Percentiles rank a stretch among this genome's conserved stretches.
phyloP scores from a whole-genome alignment of 2,113 vertebrate species.

The Chelonoidis abingdonii region DNA sequence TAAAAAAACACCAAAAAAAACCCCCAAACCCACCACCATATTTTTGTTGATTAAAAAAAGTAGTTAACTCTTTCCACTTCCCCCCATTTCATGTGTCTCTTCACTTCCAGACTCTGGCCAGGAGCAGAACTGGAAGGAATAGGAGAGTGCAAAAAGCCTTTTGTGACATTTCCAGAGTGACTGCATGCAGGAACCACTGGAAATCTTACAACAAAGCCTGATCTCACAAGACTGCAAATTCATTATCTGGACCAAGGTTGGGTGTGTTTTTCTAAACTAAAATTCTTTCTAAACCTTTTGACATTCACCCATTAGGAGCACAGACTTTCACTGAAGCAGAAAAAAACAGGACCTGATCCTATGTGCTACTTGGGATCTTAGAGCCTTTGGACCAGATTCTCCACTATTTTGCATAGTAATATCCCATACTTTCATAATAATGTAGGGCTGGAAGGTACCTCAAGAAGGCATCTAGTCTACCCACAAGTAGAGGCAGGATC shows the following conservation, averaged over 20 bases:
- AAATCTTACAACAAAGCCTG: background rate
- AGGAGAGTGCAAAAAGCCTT: background rate
- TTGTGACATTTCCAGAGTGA: background rate
- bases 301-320: background rate
- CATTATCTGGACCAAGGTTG: background rate
- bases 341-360: accelerated
- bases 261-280: background rate
- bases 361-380: background rate
- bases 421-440: background rate
- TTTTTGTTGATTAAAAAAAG: background rate
- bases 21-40: accelerated
- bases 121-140: background rate
- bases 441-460: background rate
- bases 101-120: background rate
- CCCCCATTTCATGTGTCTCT: background rate
- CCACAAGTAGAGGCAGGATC: background rate
- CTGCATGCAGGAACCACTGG: background rate
- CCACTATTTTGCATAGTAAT: background rate
- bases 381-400: background rate
- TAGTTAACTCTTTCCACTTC: background rate
- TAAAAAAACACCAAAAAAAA: accelerated
- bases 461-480: background rate
- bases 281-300: background rate
- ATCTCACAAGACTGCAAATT: background rate
- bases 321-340: background rate